Evolutionary conservation across 30 jellyfish, hydroid and myxozoan genomes (phyloP).

Genomic region (Aurelia coerulea): DNA sequence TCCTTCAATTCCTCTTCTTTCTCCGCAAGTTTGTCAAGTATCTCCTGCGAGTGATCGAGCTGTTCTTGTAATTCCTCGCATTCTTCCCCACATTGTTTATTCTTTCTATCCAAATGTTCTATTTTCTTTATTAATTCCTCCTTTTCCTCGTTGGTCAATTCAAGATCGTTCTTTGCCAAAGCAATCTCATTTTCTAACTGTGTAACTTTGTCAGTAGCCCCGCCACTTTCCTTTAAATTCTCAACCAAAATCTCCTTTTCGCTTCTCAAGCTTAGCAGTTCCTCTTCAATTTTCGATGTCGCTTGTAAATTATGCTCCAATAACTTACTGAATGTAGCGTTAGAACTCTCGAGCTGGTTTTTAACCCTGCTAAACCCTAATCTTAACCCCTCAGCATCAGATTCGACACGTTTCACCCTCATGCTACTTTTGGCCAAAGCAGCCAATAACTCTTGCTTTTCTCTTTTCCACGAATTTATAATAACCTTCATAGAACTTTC

Average conservation of each 20-base stretch:
- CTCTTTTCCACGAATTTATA: constrained; percentile 77
- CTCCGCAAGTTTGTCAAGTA: constrained; percentile 84
- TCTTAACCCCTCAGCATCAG: constrained; percentile 79
- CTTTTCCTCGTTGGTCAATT: constrained; percentile 77
- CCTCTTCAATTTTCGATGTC: constrained; percentile 76
- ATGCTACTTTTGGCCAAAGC: constrained; percentile 63
- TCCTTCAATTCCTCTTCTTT: constrained; percentile 82
- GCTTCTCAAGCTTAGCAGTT: constrained; percentile 35
- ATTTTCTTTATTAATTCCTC: constrained; percentile 73
- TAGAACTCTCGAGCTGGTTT: constrained; percentile 85
- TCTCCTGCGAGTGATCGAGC: constrained; percentile 92
- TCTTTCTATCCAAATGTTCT: constrained; percentile 80
- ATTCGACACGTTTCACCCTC: constrained; percentile 70
- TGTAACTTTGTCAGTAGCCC: constrained; percentile 33
- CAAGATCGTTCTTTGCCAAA: constrained; percentile 37
- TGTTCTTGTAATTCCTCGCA: constrained; percentile 97
- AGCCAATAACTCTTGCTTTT: constrained; percentile 70
- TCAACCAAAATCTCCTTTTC: constrained; percentile 62
- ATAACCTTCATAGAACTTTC: constrained; percentile 77
- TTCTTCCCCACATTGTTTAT: constrained; percentile 53
- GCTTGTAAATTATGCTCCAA: constrained; percentile 75
- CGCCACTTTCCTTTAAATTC: constrained; percentile 28
- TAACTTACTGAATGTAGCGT: constrained; percentile 67
- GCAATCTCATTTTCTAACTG: constrained; percentile 47
- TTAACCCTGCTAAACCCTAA: constrained; percentile 78